phyloP scores from a whole-genome alignment of 2,888 invertebrate genomes.

The Agriopis leucophaearia region DNA sequence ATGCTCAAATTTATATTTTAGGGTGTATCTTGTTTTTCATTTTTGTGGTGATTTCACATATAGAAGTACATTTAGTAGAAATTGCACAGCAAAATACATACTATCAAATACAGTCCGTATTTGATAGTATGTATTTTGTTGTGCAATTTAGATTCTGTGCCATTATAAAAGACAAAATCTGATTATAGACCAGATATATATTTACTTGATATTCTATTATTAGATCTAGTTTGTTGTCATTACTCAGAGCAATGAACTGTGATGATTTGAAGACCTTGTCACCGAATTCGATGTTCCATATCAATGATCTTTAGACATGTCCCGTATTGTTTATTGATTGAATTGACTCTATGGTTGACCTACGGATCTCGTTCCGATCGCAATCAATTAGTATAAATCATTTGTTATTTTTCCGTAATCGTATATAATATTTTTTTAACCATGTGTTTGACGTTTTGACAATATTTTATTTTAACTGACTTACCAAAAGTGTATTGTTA shows the following conservation, averaged over 20 bases:
- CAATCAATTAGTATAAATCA: not conserved
- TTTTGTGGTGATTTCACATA: not conserved
- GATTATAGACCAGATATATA: not conserved
- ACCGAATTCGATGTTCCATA: conserved; percentile 6
- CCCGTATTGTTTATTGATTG: conserved; percentile 21
- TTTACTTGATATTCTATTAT: not conserved
- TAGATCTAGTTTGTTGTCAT: conserved; percentile 16
- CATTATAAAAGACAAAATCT: not conserved
- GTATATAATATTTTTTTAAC: too few relatives aligned
- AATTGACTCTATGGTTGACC: conserved; percentile 26
- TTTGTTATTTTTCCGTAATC: too few relatives aligned
- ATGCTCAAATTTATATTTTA: not conserved
- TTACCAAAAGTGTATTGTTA: not conserved
- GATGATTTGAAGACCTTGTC: conserved; percentile 22
- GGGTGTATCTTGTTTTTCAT: not conserved
- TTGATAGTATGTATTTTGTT: not conserved
- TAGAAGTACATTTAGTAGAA: too few relatives aligned
- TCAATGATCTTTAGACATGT: conserved; percentile 10
- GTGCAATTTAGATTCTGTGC: not conserved
- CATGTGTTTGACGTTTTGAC: not conserved
- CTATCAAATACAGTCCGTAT: too few relatives aligned
- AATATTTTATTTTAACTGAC: not conserved
- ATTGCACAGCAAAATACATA: too few relatives aligned
- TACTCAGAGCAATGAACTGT: conserved; percentile 23
- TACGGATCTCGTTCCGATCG: conserved; percentile 2